phyloP scores from a whole-genome alignment of 2,797 vertebrate species.

The Hemitrygon akajei region DNA sequence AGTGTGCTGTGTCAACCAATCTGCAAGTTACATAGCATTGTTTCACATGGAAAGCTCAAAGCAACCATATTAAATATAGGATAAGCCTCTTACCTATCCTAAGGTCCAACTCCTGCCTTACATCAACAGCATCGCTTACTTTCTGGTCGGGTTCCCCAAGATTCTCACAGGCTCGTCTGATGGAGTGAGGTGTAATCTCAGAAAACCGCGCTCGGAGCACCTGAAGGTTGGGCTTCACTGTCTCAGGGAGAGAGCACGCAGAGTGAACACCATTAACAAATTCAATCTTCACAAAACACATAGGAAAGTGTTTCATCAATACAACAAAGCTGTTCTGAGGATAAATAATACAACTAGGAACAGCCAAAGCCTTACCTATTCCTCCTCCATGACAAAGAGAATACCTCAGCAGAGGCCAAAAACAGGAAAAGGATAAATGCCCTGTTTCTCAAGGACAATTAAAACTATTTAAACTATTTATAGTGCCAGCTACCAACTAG shows the following conservation, averaged over 20 bases:
- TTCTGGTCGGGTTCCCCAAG: slow-evolving; percentile 71
- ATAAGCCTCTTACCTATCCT: slow-evolving; percentile 67
- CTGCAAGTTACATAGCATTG: background rate
- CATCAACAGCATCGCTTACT: slow-evolving; percentile 81
- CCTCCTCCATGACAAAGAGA: background rate
- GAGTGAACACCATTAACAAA: background rate
- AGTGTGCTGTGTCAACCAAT: too few relatives aligned
- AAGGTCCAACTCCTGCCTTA: slow-evolving; percentile 89
- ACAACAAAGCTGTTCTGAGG: background rate
- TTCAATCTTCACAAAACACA: background rate
- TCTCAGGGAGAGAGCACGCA: background rate
- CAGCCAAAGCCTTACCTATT: background rate
- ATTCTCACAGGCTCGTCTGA: slow-evolving; percentile 77
- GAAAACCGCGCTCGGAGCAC: slow-evolving; percentile 89
- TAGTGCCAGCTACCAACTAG: background rate
- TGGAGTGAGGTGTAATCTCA: slow-evolving; percentile 83
- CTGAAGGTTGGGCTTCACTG: slow-evolving; percentile 78
- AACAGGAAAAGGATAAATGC: background rate
- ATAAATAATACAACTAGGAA: background rate
- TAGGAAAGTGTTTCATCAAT: background rate
- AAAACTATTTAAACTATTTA: background rate
- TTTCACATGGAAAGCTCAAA: background rate
- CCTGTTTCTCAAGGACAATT: background rate
- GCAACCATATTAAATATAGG: background rate
- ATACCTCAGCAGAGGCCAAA: background rate